These are phyloP conservation scores for Drosophila rubida DNA, from an alignment of 2,888 invertebrate species.

Conservation along the genomic window DNA sequence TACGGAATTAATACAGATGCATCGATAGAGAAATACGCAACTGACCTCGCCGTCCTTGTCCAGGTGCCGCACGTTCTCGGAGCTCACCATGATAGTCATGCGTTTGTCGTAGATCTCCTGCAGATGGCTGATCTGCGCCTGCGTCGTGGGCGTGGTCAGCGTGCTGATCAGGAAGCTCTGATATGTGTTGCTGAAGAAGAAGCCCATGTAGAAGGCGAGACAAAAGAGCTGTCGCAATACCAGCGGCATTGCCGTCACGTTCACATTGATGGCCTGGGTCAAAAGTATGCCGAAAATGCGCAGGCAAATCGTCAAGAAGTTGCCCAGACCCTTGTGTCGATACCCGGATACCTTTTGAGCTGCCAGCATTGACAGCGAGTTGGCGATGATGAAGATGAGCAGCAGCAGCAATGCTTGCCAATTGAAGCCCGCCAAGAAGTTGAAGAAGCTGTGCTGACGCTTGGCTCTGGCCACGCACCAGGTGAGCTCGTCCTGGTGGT, in stretches of 20 bases:
- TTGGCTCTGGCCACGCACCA: conserved; percentile 84
- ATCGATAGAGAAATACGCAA: not conserved
- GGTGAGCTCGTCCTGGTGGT: conserved; percentile 84
- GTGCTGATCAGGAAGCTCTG: conserved; percentile 83
- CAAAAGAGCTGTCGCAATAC: conserved; percentile 60
- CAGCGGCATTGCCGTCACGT: conserved; percentile 36
- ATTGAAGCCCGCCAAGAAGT: conserved; percentile 77
- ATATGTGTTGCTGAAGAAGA: conserved; percentile 82
- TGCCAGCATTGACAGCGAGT: conserved; percentile 57
- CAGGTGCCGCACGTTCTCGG: conserved; percentile 80
- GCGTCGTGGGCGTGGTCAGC: conserved; percentile 82
- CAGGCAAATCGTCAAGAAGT: conserved; percentile 54
- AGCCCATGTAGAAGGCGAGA: conserved; percentile 67
- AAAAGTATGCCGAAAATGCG: conserved; percentile 69
- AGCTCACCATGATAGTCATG: conserved; percentile 80
- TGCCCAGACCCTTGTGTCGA: conserved; percentile 28
- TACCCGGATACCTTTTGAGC: conserved; percentile 53
- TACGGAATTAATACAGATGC: not conserved
- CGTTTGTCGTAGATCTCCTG: conserved; percentile 71
- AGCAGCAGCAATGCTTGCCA: conserved; percentile 56
- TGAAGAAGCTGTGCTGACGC: conserved; percentile 75
- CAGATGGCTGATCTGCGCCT: conserved; percentile 80
- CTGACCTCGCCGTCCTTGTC: conserved; percentile 80
- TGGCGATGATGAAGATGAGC: conserved; percentile 56
- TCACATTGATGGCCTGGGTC: conserved; percentile 62